A percentile compares a stretch with the other conserved stretches of the same genome.
Conservation (phyloP, 2,113 vertebrate genomes). For the Triplophysa tibetana region DNA sequence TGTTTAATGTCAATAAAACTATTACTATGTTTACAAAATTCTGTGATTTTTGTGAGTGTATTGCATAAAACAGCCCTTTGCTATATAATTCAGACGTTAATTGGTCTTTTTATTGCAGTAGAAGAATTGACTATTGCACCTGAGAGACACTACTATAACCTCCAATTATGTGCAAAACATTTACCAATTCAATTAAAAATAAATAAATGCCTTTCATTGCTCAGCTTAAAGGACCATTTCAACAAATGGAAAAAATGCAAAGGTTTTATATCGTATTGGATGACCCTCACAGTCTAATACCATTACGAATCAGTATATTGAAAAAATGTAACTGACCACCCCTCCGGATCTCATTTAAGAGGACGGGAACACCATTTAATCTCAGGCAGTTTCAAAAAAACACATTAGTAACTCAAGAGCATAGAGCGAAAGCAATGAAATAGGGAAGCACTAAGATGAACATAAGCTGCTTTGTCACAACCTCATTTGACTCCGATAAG, state of each 20-base stretch:
- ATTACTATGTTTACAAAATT: not conserved
- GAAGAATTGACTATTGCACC: not conserved
- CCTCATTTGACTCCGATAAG: not conserved
- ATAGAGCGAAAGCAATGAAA: not conserved
- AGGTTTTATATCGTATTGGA: not conserved
- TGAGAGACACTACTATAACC: not conserved
- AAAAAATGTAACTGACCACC: not conserved
- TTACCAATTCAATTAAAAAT: not conserved
- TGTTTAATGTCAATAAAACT: not conserved
- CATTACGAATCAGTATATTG: not conserved
- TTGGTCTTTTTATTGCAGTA: not conserved
- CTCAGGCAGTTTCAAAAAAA: not conserved
- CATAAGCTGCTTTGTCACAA: conserved; percentile 26
- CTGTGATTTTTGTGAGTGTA: not conserved
- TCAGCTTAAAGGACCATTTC: not conserved
- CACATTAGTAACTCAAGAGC: not conserved
- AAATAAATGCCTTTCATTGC: not conserved
- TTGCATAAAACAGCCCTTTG: too few species aligned
- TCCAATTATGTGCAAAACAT: not conserved
- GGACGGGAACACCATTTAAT: not conserved
- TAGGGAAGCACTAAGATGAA: conserved; percentile 6
- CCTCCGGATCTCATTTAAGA: not conserved
- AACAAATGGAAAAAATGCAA: not conserved
- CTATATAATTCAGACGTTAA: not conserved
- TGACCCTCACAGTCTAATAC: not conserved